These are phyloP conservation scores for Allobates femoralis DNA, from an alignment of 2,797 vertebrate genomes.

Conservation along the genomic window DNA sequence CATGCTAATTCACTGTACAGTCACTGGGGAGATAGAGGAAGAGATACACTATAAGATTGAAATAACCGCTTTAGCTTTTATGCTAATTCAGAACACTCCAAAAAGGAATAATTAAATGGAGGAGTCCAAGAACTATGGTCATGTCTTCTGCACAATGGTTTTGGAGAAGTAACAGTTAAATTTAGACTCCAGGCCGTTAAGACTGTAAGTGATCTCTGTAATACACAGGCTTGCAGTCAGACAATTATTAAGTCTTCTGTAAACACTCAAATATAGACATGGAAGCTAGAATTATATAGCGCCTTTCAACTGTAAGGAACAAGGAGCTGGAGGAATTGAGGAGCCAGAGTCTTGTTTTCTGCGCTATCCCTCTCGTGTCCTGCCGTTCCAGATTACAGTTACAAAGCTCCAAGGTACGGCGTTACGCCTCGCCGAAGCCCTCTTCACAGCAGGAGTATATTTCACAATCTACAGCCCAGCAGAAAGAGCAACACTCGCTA, in stretches of 20 bases:
- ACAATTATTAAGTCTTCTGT: slow-evolving; percentile 20
- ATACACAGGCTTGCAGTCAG: slow-evolving; percentile 19
- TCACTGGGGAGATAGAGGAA: background rate
- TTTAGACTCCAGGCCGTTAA: background rate
- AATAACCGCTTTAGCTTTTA: background rate
- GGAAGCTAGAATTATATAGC: slow-evolving; percentile 33
- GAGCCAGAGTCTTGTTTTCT: background rate
- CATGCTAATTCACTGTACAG: slow-evolving; percentile 3
- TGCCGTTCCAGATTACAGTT: slow-evolving; percentile 55
- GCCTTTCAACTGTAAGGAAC: background rate
- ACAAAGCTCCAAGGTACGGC: slow-evolving; percentile 33
- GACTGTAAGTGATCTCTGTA: background rate
- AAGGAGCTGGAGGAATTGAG: background rate
- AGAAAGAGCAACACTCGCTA: slow-evolving; percentile 16
- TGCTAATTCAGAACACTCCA: background rate
- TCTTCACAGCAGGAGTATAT: slow-evolving; percentile 52
- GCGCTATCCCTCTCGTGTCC: slow-evolving; percentile 19
- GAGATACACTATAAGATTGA: background rate
- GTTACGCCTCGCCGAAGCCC: slow-evolving; percentile 47
- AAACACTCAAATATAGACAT: slow-evolving; percentile 41
- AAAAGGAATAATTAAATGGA: background rate
- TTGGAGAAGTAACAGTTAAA: background rate
- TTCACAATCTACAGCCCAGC: slow-evolving; percentile 53
- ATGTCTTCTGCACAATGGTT: background rate
- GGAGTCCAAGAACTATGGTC: background rate